Conservation (phyloP, 2,797 vertebrate genomes). For the Diglossa cyanea region DNA sequence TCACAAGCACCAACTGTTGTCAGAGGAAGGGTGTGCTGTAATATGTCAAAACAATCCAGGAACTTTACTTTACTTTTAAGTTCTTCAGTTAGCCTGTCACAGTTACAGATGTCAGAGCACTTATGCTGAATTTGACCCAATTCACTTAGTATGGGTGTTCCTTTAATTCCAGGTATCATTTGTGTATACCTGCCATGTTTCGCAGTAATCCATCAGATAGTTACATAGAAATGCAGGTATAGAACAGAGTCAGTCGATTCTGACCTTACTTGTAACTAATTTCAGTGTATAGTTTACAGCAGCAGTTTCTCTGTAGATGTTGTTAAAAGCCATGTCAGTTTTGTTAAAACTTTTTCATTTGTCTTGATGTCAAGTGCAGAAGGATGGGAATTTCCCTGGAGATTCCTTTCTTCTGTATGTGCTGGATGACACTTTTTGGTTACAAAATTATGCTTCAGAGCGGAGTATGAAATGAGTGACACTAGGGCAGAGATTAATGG, state of each 20-base stretch:
- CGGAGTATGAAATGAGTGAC: neutral
- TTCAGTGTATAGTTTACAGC: neutral
- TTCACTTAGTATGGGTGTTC: neutral
- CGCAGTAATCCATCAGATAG: neutral
- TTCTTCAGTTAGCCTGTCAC: neutral
- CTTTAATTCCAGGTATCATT: neutral
- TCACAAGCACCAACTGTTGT: neutral
- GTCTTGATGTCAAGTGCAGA: neutral
- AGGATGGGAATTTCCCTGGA: neutral
- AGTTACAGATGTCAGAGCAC: neutral
- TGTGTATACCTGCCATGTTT: neutral
- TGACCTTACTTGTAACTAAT: neutral
- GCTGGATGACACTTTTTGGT: neutral
- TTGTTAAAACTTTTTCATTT: neutral
- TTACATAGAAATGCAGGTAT: neutral
- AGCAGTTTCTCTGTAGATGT: neutral
- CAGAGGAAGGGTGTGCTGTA: fast-evolving
- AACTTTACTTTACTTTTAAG: neutral
- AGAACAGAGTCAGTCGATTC: neutral
- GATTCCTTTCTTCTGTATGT: neutral
- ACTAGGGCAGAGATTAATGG: neutral
- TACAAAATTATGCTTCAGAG: neutral
- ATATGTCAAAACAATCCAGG: neutral
- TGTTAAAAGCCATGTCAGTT: neutral
- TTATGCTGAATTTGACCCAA: neutral